A percentile compares a stretch with the other conserved stretches of the same genome.
These are phyloP conservation scores for Drosophila pruinosa DNA, from an alignment of 1,140 invertebrate species.

Conservation along the genomic window DNA sequence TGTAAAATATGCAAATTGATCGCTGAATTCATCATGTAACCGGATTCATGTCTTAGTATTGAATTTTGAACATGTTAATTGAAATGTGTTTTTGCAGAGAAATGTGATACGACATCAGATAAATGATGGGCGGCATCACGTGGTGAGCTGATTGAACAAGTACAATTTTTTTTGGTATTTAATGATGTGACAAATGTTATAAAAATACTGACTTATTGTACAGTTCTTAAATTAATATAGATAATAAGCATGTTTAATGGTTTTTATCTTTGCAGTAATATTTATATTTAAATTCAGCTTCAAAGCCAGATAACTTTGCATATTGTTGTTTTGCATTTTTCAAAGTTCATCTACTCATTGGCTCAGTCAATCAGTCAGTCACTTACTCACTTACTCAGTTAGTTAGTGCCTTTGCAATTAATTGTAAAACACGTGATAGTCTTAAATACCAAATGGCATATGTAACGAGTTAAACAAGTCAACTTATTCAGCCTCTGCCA, in stretches of 20 bases:
- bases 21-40: constrained; percentile 15
- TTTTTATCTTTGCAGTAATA: neutral
- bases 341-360: constrained; percentile 21
- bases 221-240: neutral
- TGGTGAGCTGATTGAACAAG: neutral
- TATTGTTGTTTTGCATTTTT: constrained; percentile 14
- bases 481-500: constrained; percentile 2
- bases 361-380: constrained; percentile 15
- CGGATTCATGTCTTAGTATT: constrained; percentile 11
- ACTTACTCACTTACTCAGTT: constrained; percentile 17
- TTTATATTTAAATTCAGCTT: neutral
- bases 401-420: constrained; percentile 36
- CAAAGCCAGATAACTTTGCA: constrained; percentile 4
- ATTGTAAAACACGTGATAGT: constrained; percentile 67
- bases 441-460: constrained; percentile 59
- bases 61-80: constrained; percentile 3
- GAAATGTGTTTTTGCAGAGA: constrained; percentile 6
- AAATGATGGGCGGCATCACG: neutral
- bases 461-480: constrained; percentile 67
- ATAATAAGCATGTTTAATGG: neutral
- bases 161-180: neutral
- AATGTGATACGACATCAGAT: constrained; percentile 15
- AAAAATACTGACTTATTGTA: neutral
- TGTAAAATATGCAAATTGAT: constrained; percentile 2
- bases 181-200: constrained; percentile 6